phyloP scores from a whole-genome alignment of 2,888 invertebrate genomes.

The Augiades crinisus region DNA sequence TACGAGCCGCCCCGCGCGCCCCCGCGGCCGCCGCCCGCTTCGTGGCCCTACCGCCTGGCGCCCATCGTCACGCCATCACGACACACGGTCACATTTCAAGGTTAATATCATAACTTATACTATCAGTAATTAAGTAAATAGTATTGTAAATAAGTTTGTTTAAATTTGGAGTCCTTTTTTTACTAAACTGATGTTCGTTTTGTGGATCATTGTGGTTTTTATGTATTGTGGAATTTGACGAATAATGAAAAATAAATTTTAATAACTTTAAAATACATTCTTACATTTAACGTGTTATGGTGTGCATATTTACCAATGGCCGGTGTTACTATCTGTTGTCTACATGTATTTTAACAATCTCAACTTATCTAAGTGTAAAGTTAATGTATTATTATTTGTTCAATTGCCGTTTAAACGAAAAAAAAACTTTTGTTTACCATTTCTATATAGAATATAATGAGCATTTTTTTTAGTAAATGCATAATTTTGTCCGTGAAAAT shows the following conservation, averaged over 20 bases:
- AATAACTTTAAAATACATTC: too few relatives aligned
- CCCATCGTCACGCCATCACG: conserved; percentile 79
- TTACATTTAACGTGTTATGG: too few relatives aligned
- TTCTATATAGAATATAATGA: too few relatives aligned
- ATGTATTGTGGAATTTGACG: too few relatives aligned
- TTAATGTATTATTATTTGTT: neutral
- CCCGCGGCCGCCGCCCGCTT: conserved; percentile 72
- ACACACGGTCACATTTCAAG: conserved; percentile 88
- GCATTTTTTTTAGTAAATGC: too few relatives aligned
- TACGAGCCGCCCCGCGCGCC: conserved; percentile 86
- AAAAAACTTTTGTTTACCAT: too few relatives aligned
- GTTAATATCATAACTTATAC: conserved; percentile 70
- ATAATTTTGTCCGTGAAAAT: too few relatives aligned
- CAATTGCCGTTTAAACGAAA: too few relatives aligned
- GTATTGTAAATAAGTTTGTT: conserved; percentile 48
- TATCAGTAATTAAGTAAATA: conserved; percentile 32
- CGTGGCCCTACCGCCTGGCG: conserved; percentile 67
- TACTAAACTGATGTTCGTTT: conserved; percentile 36
- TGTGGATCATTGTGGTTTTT: conserved; percentile 4
- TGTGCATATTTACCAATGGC: neutral
- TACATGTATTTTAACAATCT: neutral
- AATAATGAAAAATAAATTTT: too few relatives aligned
- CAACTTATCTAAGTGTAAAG: neutral
- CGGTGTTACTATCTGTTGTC: neutral
- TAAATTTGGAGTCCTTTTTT: conserved; percentile 63